phyloP scores from a whole-genome alignment of 2,888 invertebrate genomes.

The Invenusta paracnida region DNA sequence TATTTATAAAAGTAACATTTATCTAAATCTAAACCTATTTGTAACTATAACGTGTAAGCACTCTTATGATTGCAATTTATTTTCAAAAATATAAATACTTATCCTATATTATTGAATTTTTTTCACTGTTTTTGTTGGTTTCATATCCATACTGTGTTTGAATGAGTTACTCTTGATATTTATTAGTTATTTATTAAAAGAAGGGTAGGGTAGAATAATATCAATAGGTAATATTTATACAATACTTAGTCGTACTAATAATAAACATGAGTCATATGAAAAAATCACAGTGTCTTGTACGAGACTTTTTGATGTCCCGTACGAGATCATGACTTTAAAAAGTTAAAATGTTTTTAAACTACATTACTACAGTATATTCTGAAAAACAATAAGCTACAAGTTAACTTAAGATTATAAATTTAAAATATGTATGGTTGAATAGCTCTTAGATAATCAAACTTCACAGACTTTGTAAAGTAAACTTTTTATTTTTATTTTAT shows the following conservation, averaged over 20 bases:
- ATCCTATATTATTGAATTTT: no score
- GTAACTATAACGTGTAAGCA: neutral
- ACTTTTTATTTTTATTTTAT: neutral
- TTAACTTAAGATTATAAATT: neutral
- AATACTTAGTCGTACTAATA: neutral
- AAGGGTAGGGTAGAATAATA: neutral
- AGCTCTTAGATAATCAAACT: neutral
- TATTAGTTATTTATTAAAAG: neutral
- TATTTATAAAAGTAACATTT: neutral
- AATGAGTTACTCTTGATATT: neutral
- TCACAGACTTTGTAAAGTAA: neutral
- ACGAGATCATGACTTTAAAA: neutral
- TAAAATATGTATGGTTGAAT: neutral
- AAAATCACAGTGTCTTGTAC: neutral
- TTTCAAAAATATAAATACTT: neutral
- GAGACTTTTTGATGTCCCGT: neutral
- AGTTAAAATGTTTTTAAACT: neutral
- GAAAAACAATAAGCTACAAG: neutral
- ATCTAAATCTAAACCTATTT: neutral
- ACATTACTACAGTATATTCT: neutral
- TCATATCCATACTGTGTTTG: neutral
- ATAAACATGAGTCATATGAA: neutral
- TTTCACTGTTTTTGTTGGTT: no score
- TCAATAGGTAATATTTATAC: neutral
- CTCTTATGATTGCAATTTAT: neutral